Conservation (phyloP, 2,888 invertebrate genomes). For the Sinelater perroti region DNA sequence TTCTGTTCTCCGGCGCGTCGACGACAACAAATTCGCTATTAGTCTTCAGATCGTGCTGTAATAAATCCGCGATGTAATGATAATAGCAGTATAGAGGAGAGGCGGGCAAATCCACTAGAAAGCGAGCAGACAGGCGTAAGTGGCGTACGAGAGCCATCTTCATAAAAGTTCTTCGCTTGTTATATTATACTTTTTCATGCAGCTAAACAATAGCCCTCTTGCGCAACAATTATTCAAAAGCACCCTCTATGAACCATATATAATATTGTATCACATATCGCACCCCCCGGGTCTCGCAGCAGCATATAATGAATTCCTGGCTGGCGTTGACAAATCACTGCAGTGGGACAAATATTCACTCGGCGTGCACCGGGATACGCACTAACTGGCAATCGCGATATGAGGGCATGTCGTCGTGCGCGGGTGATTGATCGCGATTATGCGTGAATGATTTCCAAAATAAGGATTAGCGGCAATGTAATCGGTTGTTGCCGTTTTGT, state of each 20-base stretch:
- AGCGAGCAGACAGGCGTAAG: constrained; percentile 30
- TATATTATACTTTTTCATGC: constrained; percentile 30
- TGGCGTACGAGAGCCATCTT: constrained; percentile 32
- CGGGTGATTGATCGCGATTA: constrained; percentile 50
- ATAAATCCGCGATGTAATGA: background rate
- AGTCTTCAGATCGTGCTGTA: no score
- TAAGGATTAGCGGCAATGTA: constrained; percentile 30
- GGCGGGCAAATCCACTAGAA: constrained; percentile 20
- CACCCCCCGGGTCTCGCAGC: constrained; percentile 42
- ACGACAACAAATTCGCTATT: no score
- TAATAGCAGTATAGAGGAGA: background rate
- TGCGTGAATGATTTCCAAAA: constrained; percentile 37
- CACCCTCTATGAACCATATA: constrained; percentile 45
- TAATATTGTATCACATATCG: constrained; percentile 50
- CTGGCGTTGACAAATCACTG: constrained; percentile 60
- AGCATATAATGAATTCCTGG: constrained; percentile 55
- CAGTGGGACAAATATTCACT: constrained; percentile 53
- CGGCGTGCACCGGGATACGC: constrained; percentile 44
- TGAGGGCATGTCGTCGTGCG: constrained; percentile 49
- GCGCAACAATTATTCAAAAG: constrained; percentile 48
- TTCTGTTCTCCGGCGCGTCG: no score
- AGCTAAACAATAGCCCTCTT: constrained; percentile 33
- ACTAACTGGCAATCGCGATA: constrained; percentile 46
- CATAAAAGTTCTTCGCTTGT: constrained; percentile 32
- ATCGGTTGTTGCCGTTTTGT: constrained; percentile 33